Evolutionary conservation across 2,113 vertebrate species (phyloP).

Genomic region (Bos javanicus): DNA sequence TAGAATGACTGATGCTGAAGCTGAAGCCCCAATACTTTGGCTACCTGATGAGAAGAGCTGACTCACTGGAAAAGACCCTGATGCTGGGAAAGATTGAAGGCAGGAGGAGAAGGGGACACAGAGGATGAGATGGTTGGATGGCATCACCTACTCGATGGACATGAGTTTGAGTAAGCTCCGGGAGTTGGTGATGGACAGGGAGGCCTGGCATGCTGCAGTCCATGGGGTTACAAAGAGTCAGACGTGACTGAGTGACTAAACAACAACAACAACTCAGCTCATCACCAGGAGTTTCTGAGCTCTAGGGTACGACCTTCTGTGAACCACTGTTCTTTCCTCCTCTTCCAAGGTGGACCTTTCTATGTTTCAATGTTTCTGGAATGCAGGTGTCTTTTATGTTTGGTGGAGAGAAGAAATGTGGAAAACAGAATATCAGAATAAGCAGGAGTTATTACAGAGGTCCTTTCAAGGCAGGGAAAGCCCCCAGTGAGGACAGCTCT

Average conservation of each 20-base stretch:
- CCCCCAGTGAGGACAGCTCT: too few species aligned
- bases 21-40: background rate
- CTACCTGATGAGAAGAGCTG: background rate
- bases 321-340: background rate
- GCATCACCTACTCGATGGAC: rapidly evolving
- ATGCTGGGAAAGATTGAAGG: background rate
- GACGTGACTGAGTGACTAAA: rapidly evolving
- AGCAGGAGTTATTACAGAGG: background rate
- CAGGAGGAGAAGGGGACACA: background rate
- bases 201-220: background rate
- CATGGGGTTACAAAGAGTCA: background rate
- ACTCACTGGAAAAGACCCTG: background rate
- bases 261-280: background rate
- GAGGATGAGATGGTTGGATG: background rate
- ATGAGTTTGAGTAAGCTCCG: background rate
- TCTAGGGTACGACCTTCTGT: rapidly evolving
- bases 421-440: background rate
- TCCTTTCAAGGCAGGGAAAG: background rate
- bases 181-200: background rate
- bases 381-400: background rate
- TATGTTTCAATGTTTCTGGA: background rate
- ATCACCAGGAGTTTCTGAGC: background rate
- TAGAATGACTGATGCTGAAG: background rate
- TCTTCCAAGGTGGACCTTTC: background rate
- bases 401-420: background rate